Evolutionary conservation across 2,888 invertebrate species (phyloP), one percentile per base, ranked within the genome.

Genomic region (Cacoxenus indagator): DNA sequence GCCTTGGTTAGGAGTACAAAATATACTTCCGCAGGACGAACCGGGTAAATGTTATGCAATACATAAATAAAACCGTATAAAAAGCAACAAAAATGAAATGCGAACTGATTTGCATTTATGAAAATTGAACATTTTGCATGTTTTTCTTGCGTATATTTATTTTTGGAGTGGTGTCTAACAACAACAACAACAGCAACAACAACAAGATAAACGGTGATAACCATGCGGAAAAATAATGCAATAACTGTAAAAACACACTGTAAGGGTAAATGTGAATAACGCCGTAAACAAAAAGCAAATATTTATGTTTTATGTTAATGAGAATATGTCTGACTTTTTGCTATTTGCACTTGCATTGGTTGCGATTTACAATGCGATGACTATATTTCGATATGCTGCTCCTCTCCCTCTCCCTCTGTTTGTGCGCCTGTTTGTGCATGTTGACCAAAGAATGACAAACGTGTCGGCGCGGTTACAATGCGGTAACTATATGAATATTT

Each of bases 231-330:
- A 24, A 45, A 66, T 62, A 65, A 73, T 71, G 71, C 76, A 81
- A 79, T 81, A 79, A 81, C 69, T 71, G 43, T 70, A 75, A 80
- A 78, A 81, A 78, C 81, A 79, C 75, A 77, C 75, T 24, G 65
- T n/a, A 29, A 64, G 48, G 46, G 29, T 19, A 65, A 43, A 66
- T 31, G 43, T 51, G 61, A 43, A 54, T 8, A 64, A 62, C n/a
- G 46, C 54, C 65, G 24, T 43, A 37, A 57, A 46, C 43, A 77
- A 80, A 80, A 82, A 82, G 84, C 81, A 84, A 81, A 84, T 81
- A 85, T 85, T 85, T 84, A 82, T 84, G 85, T 83, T 85, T 85
- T 85, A 85, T 85, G 84, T 83, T 85, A 85, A 85, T 85, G 84
- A 84, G 84, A 79, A 84, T 81, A 74, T 78, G 77, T 79, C 83